Evolutionary conservation across 1,140 invertebrate genomes (phyloP), one percentile per base, ranked within the genome.

Genomic region (Daktulosphaira vitifoliae): DNA sequence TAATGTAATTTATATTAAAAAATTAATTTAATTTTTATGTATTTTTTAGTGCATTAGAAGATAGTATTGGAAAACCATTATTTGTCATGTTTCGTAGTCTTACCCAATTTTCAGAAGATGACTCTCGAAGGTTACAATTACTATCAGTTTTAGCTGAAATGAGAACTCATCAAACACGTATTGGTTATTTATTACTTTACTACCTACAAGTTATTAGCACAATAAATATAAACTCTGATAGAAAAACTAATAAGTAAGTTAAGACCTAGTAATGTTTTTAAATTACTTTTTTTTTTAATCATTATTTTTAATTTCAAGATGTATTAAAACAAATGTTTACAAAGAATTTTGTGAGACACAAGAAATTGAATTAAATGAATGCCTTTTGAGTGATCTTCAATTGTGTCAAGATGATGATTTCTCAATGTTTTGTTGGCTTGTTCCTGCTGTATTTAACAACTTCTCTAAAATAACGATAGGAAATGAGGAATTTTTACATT

Each of bases 371-470:
- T 72, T 88, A 68, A 86, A 86, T 67, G 79, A 80, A n/a, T 88
- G 85, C 77, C 77, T 93, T 68, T 80, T 87, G 29, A 77, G 81
- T 68, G 90, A 93, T 79, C 80, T 93, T 68, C 70, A 84, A 81
- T 71, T 81, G 29, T 92, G 92, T 73, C 90, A 93, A 74, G 86
- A 92, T 73, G 86, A 87, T 74, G 92, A 92, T 78, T 83, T 90
- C 23, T 81, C 84, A 69, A 80, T 95, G 71, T 84, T 96, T 71
- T 88, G 90, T 70, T 96, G 86, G 81, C 77, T 98, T 52, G 82
- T 96, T 74, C 90, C 92, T 44, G 90, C 94, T 73, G 81, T 96
- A 50, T 97, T 92, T 73, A 84, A 84, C 73, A 89, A 90, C 76
- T 96, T 95, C 76, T 87, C 90, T 72, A 85, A 85, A 68, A 84